Base-by-base conservation (phyloP, 2,797 vertebrate genomes). In the Avahi laniger region DNA sequence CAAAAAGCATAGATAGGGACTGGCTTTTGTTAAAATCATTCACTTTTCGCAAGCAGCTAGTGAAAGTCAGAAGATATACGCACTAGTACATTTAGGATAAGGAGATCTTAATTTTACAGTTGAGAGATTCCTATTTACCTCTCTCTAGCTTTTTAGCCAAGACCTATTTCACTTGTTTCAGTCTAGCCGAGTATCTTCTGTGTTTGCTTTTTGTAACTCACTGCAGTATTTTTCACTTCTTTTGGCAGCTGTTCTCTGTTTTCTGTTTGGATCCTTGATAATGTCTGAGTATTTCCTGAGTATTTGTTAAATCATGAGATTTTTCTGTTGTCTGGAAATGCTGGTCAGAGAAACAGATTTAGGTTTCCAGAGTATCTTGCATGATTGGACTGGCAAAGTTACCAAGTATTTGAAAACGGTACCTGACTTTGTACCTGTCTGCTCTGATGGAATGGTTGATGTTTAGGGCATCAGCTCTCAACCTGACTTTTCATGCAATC, bases 51-150 rank as follows among this genome's bases (percentile, higher is more conserved):
- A 69, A 87, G 9, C 8, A 38, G 28, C 4, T 13, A 48, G 43
- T 65, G n/a, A 59, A 52, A 94, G 41, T 84, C 80, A 85, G 65
- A 70, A 91, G 52, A 75, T 70, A 13, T 1, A 41, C 72, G 30
- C 6, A 9, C 28, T 30, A 57, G 78, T 20, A 72, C 5, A 48
- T 81, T 89, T 86, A 76, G 84, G 35, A 33, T 80, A 72, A 78
- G n/a, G 46, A 0, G 0, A 67, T 67, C 52, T 82, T 92, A 86
- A 88, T 80, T 84, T 97, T 78, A 70, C 82, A 95, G 65, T 43
- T 48, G 57, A 96, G 48, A 82, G 50, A 57, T n/a, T 84, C 54
- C 65, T 84, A 17, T 89, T 92, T 72, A 91, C 50, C 30, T 69
- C 14, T 73, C 4, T 46, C 6, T 54, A 30, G 30, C 4, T 65